Evolutionary conservation across 2,888 invertebrate genomes (phyloP), one percentile per base, ranked within the genome.

Genomic region (Drosophila tripunctata): DNA sequence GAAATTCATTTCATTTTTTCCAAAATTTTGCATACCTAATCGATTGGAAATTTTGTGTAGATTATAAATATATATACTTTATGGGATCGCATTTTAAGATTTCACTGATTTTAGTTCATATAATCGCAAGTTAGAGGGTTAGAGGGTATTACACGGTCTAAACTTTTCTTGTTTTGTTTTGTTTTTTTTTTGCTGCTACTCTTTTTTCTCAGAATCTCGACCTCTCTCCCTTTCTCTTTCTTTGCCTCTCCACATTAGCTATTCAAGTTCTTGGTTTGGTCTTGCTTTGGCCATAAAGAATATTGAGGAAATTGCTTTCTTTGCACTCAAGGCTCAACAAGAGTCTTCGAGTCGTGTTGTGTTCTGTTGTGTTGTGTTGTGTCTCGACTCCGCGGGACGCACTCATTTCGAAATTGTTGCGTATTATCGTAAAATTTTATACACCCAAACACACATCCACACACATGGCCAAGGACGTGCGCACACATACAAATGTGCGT

Each of bases 361-460:
- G 10, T 27, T 21, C 21, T 3, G 4, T 3, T 21, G 3, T 21
- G 21, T 3, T 4, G 27, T 8, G 51, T 17, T 36, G 30, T 61
- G 57, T 40, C 45, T 44, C 31, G 72, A 60, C 76, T 54, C 65
- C 52, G 58, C 67, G 66, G 74, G 67, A 57, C 67, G 63, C 73
- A 69, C 78, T 81, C 75, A 77, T 87, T 84, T 84, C 76, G 69
- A 78, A 81, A 81, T 81, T 84, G 84, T 77, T 84, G 73, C 72
- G 76, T 72, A 87, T 87, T 87, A 84, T 84, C 84, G 73, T 84
- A 77, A 84, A 87, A 84, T 69, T 84, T 78, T 81, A 84, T 72
- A 65, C 77, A 79, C 64, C 35, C 24, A 48, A 15, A 10, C 36
- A 47, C 47, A 51, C 21, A 41, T 12, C n/a, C 30, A 6, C 31